Percentiles rank a stretch among this genome's conserved stretches.
These are phyloP conservation scores for Probosciger aterrimus DNA, from an alignment of 2,113 vertebrate species.

Conservation along the genomic window DNA sequence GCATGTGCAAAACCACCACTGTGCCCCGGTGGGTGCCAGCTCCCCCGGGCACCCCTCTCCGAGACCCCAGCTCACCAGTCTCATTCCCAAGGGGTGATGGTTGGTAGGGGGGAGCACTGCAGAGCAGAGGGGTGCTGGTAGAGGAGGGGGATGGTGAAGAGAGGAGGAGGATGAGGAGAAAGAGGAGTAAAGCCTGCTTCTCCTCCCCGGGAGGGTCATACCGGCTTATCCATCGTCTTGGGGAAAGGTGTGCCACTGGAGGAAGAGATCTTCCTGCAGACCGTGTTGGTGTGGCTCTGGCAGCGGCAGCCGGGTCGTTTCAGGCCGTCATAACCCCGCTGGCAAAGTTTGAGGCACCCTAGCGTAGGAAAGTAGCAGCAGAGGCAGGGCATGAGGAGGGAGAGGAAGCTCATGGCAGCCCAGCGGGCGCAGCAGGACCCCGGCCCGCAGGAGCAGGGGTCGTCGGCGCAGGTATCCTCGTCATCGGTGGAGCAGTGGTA, in stretches of 20 bases:
- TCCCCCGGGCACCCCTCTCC: not conserved
- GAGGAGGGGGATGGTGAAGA: not conserved
- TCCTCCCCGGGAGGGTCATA: conserved; percentile 81
- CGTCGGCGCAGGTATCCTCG: conserved; percentile 95
- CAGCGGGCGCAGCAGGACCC: conserved; percentile 88
- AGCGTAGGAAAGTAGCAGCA: conserved; percentile 97
- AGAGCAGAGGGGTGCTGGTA: not conserved
- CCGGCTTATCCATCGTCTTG: conserved; percentile 91
- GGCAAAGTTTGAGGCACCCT: conserved; percentile 93
- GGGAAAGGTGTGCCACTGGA: conserved; percentile 80
- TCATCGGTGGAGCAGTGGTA: conserved; percentile 98
- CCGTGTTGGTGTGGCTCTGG: conserved; percentile 92
- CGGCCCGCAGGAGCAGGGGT: conserved; percentile 89
- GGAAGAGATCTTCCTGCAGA: conserved; percentile 94
- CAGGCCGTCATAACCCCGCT: conserved; percentile 84
- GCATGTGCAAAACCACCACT: not conserved
- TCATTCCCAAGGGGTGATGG: not conserved
- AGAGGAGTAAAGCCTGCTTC: conserved; percentile 32
- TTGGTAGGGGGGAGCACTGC: not conserved
- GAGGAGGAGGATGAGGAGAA: not conserved
- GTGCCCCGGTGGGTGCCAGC: not conserved
- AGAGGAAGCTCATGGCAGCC: conserved; percentile 88
- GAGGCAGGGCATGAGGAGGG: conserved; percentile 93
- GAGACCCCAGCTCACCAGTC: not conserved
- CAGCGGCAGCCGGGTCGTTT: conserved; percentile 95